These are phyloP conservation scores for Lipophrys pholis DNA, from an alignment of 2,113 vertebrate genomes.

Conservation along the genomic window DNA sequence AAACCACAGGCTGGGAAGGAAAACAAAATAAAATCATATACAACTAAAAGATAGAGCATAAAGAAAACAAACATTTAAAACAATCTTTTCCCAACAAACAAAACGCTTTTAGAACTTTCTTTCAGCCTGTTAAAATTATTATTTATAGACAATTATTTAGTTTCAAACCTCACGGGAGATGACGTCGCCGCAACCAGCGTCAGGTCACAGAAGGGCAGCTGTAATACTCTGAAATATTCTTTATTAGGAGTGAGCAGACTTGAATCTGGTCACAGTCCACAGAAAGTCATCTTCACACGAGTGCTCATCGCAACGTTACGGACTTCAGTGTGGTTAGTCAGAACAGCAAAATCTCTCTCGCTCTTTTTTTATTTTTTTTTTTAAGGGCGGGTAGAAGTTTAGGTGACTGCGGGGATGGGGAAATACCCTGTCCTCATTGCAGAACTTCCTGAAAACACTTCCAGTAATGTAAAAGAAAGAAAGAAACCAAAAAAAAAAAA, in stretches of 20 bases:
- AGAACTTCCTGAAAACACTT: constrained; percentile 43
- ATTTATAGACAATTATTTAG: constrained; percentile 26
- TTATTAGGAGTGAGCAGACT: constrained; percentile 3
- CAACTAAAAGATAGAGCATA: constrained; percentile 37
- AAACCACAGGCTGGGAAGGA: constrained; percentile 32
- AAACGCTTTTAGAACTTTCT: constrained; percentile 36
- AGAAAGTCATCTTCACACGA: constrained; percentile 26
- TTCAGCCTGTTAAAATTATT: constrained; percentile 36
- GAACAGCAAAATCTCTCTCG: constrained; percentile 29
- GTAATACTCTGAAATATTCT: neutral
- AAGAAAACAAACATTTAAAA: constrained; percentile 63
- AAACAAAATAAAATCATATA: constrained; percentile 49
- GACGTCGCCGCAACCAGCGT: constrained; percentile 15
- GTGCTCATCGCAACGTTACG: constrained; percentile 9
- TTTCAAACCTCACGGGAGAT: constrained; percentile 20
- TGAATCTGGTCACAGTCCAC: constrained; percentile 45
- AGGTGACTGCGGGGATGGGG: constrained; percentile 11
- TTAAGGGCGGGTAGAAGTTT: constrained; percentile 41
- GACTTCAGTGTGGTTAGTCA: constrained; percentile 28
- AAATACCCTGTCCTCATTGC: neutral
- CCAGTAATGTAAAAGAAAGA: constrained; percentile 14
- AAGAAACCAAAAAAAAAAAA: too few relatives aligned
- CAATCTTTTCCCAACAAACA: constrained; percentile 27
- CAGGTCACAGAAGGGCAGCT: constrained; percentile 22
- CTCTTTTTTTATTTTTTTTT: neutral